phyloP scores from a whole-genome alignment of 1,140 invertebrate genomes.

The Drosophila murphyi region DNA sequence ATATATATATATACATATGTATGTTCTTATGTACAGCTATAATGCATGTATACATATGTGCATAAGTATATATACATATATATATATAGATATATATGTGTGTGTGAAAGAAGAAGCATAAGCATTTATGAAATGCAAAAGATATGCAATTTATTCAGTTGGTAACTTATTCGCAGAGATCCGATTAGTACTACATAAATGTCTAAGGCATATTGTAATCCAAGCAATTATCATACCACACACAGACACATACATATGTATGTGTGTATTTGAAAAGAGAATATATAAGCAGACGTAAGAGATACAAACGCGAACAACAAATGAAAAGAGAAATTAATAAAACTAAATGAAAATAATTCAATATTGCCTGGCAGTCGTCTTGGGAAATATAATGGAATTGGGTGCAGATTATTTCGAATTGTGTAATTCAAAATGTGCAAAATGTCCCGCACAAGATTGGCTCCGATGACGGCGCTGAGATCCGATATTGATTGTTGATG shows the following conservation, averaged over 20 bases:
- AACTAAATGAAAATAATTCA: slow-evolving; percentile 43
- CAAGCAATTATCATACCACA: slow-evolving; percentile 27
- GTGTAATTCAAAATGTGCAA: no score
- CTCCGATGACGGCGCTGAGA: no score
- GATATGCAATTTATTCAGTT: slow-evolving; percentile 17
- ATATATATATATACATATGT: slow-evolving; percentile 17
- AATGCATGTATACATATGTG: slow-evolving; percentile 17
- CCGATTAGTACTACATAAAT: slow-evolving; percentile 5
- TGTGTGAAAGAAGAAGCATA: slow-evolving; percentile 33
- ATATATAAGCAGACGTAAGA: slow-evolving; percentile 28
- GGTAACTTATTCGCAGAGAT: slow-evolving; percentile 20
- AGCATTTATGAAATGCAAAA: slow-evolving; percentile 32
- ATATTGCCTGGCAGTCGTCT: no score
- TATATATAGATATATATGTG: neutral
- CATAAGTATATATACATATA: neutral
- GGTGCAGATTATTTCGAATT: no score
- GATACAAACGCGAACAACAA: slow-evolving; percentile 30
- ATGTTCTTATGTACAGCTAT: neutral
- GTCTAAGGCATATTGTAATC: slow-evolving; percentile 28
- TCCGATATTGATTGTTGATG: no score
- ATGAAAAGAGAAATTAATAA: slow-evolving; percentile 50
- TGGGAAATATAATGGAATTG: no score
- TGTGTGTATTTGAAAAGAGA: slow-evolving; percentile 13
- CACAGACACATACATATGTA: neutral
- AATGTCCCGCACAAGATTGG: neutral